Base-by-base conservation (phyloP, 2,888 invertebrate species). In the Amblyjoppa fuscipennis region DNA sequence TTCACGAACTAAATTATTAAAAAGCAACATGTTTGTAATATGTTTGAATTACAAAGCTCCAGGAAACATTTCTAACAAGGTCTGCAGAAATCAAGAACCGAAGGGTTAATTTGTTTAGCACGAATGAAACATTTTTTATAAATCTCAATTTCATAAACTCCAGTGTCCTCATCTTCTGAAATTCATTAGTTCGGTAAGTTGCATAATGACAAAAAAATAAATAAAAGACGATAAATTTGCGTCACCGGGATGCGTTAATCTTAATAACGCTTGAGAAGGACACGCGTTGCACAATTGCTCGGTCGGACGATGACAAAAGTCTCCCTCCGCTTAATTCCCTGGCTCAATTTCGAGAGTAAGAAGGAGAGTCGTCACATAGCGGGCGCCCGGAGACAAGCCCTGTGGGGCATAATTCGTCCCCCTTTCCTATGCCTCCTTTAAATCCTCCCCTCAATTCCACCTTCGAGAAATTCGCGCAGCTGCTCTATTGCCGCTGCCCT, bases 371-470 rank as follows among this genome's bases (percentile, higher is more conserved):
- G 45, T 68, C 61, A 73, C 59, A 56, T 34, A 45, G 25, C 56
- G 53, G 61, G 9, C 20, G 59, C 51, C 31, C 49, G 28, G 45
- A 59, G 25, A 28, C 20, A 9, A 25, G 64, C 64, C 16, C 34
- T 16, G 38, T 16, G 5, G 28, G 28, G 28, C 34, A 49, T 16
- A 38, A 25, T 51, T 45, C 41, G 66, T 51, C 34, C 34, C 34
- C 25, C 75, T 16, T 79, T 71, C 41, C 51, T 56, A 51, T n/a
- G 13, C 68, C 64, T 49, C 75, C 53, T 76, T 49, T 9, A 20
- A 51, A 74, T 83, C 64, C 53, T 81, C 70, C 70, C 83, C 80
- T 78, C 77, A 74, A 86, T 86, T 86, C 49, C 73, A 77, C 81
- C 77, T 70, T 83, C 74, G 77, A 41, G 64, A 81, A 86, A 86